Evolutionary conservation across 2,888 invertebrate genomes (phyloP).

Genomic region (Cephonodes hylas): DNA sequence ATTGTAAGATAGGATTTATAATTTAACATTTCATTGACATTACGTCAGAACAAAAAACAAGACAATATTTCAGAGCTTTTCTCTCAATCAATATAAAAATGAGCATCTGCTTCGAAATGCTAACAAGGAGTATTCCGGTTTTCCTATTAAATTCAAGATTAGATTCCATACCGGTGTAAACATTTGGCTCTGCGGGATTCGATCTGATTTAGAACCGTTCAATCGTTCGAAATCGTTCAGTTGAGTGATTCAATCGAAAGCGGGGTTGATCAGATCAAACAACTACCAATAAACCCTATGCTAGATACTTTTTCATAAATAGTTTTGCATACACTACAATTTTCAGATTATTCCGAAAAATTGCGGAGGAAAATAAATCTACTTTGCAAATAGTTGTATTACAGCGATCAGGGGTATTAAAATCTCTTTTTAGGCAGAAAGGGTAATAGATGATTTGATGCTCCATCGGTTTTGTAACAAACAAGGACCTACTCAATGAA

Average conservation of each 20-base stretch:
- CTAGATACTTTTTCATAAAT: no score
- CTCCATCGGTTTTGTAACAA: no score
- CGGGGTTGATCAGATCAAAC: slow-evolving; percentile 14
- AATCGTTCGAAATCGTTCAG: slow-evolving; percentile 21
- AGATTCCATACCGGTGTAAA: neutral
- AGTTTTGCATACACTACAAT: neutral
- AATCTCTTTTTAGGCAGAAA: no score
- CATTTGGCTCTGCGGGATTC: neutral
- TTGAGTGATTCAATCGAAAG: slow-evolving; percentile 25
- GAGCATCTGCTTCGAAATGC: neutral
- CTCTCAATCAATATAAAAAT: no score
- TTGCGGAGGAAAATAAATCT: neutral
- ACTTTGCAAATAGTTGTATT: neutral
- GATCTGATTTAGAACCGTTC: slow-evolving; percentile 21
- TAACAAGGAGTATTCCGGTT: neutral
- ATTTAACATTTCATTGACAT: no score
- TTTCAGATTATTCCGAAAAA: neutral
- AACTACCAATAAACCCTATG: neutral
- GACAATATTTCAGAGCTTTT: no score
- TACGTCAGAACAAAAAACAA: no score
- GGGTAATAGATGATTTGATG: no score
- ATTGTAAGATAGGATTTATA: no score
- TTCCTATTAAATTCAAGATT: neutral
- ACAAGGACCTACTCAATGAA: no score
- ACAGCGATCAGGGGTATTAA: neutral